These are phyloP conservation scores for Sepioteuthis lessoniana DNA, from an alignment of 2,888 invertebrate genomes.

Conservation along the genomic window DNA sequence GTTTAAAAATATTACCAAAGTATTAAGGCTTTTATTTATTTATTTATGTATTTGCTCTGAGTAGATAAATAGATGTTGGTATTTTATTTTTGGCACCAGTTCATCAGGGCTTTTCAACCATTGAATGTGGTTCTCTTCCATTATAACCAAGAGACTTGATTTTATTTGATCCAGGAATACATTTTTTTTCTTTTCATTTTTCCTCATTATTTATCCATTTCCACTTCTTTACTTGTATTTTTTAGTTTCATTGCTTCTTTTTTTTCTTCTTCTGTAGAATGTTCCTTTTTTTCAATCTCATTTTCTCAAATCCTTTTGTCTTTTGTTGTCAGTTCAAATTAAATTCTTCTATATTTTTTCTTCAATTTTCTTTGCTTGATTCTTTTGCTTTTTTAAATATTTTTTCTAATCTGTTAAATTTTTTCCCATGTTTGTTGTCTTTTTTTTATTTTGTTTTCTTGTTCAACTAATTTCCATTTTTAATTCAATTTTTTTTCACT, in stretches of 20 bases:
- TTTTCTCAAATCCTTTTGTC: not conserved
- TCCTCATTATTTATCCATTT: not conserved
- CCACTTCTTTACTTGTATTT: not conserved
- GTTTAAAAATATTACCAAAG: not conserved
- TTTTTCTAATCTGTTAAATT: too few species aligned
- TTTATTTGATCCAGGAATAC: not conserved
- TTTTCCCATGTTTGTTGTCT: too few species aligned
- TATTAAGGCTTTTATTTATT: not conserved
- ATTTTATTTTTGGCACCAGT: not conserved
- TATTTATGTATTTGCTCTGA: not conserved
- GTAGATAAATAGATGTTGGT: not conserved
- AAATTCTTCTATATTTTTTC: not conserved
- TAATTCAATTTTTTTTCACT: too few species aligned
- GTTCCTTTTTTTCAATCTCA: not conserved
- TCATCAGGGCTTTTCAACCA: not conserved
- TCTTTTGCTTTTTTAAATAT: too few species aligned
- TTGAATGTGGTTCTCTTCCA: not conserved
- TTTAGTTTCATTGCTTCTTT: not conserved
- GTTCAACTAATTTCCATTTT: too few species aligned
- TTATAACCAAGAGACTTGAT: not conserved
- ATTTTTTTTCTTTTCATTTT: not conserved
- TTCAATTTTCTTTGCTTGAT: too few species aligned
- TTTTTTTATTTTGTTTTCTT: too few species aligned
- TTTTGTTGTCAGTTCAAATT: not conserved
- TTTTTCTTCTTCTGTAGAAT: not conserved